Evolutionary conservation across 2,888 invertebrate genomes (phyloP), one percentile per base, ranked within the genome.

Genomic region (Dyspetes luteomarginatus): DNA sequence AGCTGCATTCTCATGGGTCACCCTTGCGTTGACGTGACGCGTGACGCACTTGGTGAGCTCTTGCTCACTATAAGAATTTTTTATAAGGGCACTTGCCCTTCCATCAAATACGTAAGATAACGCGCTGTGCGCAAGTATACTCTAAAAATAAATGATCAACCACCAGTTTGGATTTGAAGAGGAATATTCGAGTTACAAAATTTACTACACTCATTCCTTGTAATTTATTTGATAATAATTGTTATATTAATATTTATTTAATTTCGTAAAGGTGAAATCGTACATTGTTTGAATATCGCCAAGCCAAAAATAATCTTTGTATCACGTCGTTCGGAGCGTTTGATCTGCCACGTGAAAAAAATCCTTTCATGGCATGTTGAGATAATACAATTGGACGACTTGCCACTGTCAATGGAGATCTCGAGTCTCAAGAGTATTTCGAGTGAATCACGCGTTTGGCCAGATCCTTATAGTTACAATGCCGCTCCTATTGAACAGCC

Each of bases 261-360:
- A 7, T 30, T 30, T 28, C 15, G 9, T 64, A 4, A 50, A 90
- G 89, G 80, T 19, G 90, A 89, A 75, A 65, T 85, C 4, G 58
- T 22, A 12, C 84, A 86, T 56, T 56, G 85, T 50, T 71, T 90
- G 12, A 75, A 68, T 4, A 86, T 90, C 22, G 68, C 81, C 1
- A 82, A 86, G 36, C 90, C 90, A 4, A 81, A 79, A 60, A 65
- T 89, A 2, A 78, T 89, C 41, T 86, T 90, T 62, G 87, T 87
- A 9, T 85, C 87, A 2, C 83, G 72, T 4, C 48, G 58, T 3
- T 84, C 85, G n/a, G 85, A 86, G 50, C n/a, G 28, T 3, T 7
- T 81, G 15, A 3, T 87, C 2, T 12, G 43, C 3, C 58, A 85
- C 74, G 62, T 84, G 1, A 67, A 45, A 3, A 19, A 75, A 3